Conservation (phyloP, 37 sponge, comb jelly and placozoan species). For the Dysidea cf. avara region DNA sequence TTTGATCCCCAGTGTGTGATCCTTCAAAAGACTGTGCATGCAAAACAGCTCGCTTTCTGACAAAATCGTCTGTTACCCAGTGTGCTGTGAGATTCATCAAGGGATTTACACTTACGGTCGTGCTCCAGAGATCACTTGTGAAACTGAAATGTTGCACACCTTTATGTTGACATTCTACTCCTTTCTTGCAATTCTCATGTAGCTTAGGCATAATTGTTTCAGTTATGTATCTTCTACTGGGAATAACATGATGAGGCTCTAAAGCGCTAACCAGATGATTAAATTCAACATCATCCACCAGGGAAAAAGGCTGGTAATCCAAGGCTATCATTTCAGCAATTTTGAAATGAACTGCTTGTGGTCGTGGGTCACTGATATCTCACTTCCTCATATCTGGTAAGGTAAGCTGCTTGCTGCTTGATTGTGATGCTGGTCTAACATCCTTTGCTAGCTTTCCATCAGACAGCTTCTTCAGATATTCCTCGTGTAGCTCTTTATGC, state of each 20-base stretch:
- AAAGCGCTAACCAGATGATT: too few relatives aligned
- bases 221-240: slow-evolving; percentile 42
- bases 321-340: too few relatives aligned
- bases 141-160: slow-evolving; percentile 21
- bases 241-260: slow-evolving; percentile 19
- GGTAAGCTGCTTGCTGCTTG: not conserved
- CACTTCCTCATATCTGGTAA: slow-evolving; percentile 1
- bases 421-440: not conserved
- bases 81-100: slow-evolving; percentile 36
- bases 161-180: not conserved
- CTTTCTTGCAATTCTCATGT: not conserved
- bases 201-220: slow-evolving; percentile 22
- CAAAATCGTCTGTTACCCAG: slow-evolving; percentile 30
- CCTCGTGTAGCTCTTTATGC: too few relatives aligned
- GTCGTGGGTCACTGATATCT: slow-evolving; percentile 45
- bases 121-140: slow-evolving; percentile 42
- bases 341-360: slow-evolving; percentile 13
- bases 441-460: too few relatives aligned
- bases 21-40: slow-evolving; percentile 16
- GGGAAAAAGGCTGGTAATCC: slow-evolving; percentile 39
- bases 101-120: slow-evolving; percentile 6
- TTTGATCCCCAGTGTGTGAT: slow-evolving; percentile 37
- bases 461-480: too few relatives aligned
- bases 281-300: slow-evolving; percentile 40
- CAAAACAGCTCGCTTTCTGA: slow-evolving; percentile 23